Base-by-base conservation (phyloP, 2,797 vertebrate genomes). In the Propithecus deckenii region DNA sequence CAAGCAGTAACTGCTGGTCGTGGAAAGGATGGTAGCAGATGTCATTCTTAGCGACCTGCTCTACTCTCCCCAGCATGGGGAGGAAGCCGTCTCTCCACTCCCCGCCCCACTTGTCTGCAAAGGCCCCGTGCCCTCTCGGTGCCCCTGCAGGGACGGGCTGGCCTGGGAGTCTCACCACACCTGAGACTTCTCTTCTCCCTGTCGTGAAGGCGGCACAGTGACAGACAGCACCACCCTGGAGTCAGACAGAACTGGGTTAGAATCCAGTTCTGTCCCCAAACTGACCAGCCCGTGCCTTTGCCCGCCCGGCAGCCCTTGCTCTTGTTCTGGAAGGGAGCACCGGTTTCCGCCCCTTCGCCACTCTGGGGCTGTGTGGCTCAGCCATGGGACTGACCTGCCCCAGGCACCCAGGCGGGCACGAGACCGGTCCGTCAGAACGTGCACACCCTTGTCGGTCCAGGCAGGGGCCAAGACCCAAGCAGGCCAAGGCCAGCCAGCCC, bases 261-360 rank as follows among this genome's bases (percentile, higher is more conserved):
- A n/a, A 52, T 38, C 48, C 52, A n/a, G 20, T 17, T 65, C 78
- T n/a, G 32, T 13, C 35, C 20, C 72, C 32, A 28, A 2, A 7
- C 38, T 28, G 23, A 57, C 63, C 48, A 11, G 4, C 10, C 4
- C 1, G 1, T 14, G 18, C 7, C 72, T 23, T 35, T 5, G 20
- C 18, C 69, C 23, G 7, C 69, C 32, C 2, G 7, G 25, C 8
- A 22, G 23, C 17, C 30, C 30, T 30, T 30, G 13, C 46, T 20
- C 52, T 46, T 25, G 20, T n/a, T 35, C 38, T 12, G 0, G 22
- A n/a, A n/a, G 14, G 61, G 46, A 65, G 38, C 4, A 3, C 30
- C 22, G 0, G 38, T 0, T 9, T 30, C 76, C 6, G 0, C 12
- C 35, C 15, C 13, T 25, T 35, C 4, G 1, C 7, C 0, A 0